A percentile compares a stretch with the other conserved stretches of the same genome.
phyloP scores from a whole-genome alignment of 2,113 vertebrate species.

The Nothocercus nigrocapillus region DNA sequence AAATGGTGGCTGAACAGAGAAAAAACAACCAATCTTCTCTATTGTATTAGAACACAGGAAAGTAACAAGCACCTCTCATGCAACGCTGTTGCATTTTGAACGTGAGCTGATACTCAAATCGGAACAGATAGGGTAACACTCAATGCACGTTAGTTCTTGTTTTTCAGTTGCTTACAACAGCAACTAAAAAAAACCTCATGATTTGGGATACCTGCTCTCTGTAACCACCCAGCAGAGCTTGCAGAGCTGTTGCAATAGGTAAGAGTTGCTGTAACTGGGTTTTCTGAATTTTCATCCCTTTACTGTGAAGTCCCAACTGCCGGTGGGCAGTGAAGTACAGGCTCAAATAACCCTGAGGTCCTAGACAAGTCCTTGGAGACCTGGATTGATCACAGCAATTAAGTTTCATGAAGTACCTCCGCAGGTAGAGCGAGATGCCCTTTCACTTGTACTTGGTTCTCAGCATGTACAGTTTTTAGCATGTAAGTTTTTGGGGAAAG shows the following conservation, averaged over 20 bases:
- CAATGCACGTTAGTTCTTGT: neutral
- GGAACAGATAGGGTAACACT: accelerated
- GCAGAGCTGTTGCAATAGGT: neutral
- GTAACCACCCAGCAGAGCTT: accelerated
- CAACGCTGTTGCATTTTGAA: neutral
- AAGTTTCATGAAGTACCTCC: neutral
- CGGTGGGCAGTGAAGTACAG: neutral
- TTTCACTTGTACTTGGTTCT: neutral
- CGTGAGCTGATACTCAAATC: neutral
- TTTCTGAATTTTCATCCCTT: neutral
- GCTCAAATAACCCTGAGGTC: neutral
- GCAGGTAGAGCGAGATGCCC: neutral
- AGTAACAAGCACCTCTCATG: neutral
- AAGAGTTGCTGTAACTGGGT: neutral
- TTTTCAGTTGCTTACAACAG: accelerated
- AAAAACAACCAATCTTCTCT: neutral
- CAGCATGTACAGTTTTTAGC: accelerated
- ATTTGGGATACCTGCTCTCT: neutral
- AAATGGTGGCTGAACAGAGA: accelerated
- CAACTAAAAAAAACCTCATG: neutral
- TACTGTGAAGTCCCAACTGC: neutral
- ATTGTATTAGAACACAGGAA: neutral
- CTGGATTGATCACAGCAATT: neutral
- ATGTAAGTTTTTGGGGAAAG: neutral
- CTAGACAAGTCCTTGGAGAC: neutral